Conservation (phyloP, 2,888 invertebrate genomes). For the Timandra comae region DNA sequence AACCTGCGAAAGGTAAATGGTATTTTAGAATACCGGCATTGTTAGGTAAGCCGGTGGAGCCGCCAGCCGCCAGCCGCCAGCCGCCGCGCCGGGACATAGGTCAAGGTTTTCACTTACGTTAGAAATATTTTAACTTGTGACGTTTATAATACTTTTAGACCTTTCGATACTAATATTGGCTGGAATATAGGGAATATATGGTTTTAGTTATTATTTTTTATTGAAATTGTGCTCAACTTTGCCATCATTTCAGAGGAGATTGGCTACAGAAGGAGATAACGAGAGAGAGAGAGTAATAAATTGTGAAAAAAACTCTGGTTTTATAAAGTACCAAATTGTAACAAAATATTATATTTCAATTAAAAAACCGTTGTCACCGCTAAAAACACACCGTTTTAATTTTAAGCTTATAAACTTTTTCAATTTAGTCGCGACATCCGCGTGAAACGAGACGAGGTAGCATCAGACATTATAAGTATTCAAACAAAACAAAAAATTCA, state of each 20-base stretch:
- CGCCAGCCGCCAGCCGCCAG: no score
- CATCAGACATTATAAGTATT: constrained; percentile 28
- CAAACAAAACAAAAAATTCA: constrained; percentile 44
- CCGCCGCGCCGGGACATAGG: constrained; percentile 12
- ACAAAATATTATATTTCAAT: constrained; percentile 9
- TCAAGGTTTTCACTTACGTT: constrained; percentile 20
- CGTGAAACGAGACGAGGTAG: constrained; percentile 13
- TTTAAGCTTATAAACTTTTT: constrained; percentile 20
- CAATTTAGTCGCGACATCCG: constrained; percentile 20
- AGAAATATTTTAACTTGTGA: constrained; percentile 16
- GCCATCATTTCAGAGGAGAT: no score
- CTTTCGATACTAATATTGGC: no score
- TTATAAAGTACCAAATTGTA: no score
- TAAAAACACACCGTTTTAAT: constrained; percentile 11
- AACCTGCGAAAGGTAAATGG: constrained; percentile 16
- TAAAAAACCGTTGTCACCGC: constrained; percentile 8
- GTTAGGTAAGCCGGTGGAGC: constrained; percentile 20
- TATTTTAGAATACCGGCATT: constrained; percentile 20
- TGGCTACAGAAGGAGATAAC: no score
- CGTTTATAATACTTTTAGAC: constrained; percentile 18
- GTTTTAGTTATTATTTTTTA: no score
- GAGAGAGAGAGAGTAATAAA: no score
- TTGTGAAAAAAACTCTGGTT: no score
- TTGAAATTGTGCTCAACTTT: no score
- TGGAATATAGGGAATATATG: no score